Conservation (phyloP, 2,797 vertebrate species). For the Argya squamiceps region DNA sequence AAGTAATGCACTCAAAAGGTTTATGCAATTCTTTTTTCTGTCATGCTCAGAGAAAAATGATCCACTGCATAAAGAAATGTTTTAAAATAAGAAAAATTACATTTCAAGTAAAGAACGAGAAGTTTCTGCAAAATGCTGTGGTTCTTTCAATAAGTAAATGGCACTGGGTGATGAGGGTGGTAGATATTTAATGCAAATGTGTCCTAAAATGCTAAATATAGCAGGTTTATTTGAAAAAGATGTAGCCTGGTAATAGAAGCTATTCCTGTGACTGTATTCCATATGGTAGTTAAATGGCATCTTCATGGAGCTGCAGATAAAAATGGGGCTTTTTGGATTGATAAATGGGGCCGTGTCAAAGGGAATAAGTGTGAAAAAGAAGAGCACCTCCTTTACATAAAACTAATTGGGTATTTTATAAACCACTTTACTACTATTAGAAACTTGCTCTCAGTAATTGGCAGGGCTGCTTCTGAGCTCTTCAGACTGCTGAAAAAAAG, state of each 20-base stretch:
- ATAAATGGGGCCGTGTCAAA: background rate
- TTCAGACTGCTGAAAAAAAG: background rate
- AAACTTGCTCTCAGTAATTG: background rate
- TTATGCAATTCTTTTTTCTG: conserved; percentile 15
- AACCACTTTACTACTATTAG: background rate
- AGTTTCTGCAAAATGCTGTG: background rate
- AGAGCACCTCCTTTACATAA: background rate
- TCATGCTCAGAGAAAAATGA: background rate
- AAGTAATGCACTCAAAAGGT: conserved; percentile 56
- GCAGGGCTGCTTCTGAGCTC: background rate
- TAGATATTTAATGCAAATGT: background rate
- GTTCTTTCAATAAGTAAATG: background rate
- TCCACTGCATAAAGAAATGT: background rate
- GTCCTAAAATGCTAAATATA: background rate
- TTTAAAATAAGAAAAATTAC: conserved; percentile 15
- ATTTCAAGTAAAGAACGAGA: background rate
- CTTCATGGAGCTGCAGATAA: background rate
- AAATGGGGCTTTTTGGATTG: background rate
- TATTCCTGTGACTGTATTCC: background rate
- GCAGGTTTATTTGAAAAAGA: background rate
- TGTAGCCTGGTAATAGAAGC: background rate
- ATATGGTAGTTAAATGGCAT: background rate
- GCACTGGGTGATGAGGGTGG: background rate
- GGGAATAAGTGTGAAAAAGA: background rate
- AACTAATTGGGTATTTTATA: background rate